A percentile compares a stretch with the other conserved stretches of the same genome.
Evolutionary conservation across 2,113 vertebrate species (phyloP).

Genomic region (Malaclemys terrapin): DNA sequence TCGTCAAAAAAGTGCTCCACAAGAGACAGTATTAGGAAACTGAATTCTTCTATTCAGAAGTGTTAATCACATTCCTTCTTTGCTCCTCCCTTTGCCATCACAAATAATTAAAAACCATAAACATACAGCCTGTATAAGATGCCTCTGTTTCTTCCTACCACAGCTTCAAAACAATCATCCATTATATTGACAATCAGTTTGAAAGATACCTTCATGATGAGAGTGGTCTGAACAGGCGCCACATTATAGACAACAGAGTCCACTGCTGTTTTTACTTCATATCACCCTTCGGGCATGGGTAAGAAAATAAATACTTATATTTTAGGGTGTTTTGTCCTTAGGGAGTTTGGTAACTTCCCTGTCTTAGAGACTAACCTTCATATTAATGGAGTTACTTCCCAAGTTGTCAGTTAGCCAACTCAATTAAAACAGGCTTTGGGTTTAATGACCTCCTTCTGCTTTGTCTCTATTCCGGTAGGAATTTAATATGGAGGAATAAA

Average conservation of each 20-base stretch:
- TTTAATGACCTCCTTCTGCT: neutral
- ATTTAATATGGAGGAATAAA: neutral
- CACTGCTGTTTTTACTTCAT: constrained; percentile 96
- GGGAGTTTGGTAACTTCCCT: neutral
- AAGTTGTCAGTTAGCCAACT: neutral
- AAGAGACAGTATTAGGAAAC: neutral
- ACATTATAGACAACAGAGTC: constrained; percentile 91
- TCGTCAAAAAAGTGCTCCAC: neutral
- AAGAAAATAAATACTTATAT: constrained; percentile 22
- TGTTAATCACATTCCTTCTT: neutral
- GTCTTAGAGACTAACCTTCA: neutral
- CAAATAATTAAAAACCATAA: neutral
- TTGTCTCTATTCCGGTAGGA: constrained; percentile 2
- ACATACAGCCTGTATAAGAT: constrained; percentile 12
- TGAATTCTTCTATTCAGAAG: neutral
- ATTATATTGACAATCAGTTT: constrained; percentile 92
- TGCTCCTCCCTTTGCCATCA: neutral
- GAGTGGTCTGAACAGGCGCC: constrained; percentile 89
- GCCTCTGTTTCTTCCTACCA: neutral
- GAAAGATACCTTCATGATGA: constrained; percentile 91
- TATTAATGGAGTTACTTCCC: neutral
- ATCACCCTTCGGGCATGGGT: constrained; percentile 93
- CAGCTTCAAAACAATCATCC: constrained; percentile 93
- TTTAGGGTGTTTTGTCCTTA: neutral
- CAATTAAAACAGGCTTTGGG: constrained; percentile 27